phyloP scores from a whole-genome alignment of 2,113 vertebrate species.

The Pipra filicauda region DNA sequence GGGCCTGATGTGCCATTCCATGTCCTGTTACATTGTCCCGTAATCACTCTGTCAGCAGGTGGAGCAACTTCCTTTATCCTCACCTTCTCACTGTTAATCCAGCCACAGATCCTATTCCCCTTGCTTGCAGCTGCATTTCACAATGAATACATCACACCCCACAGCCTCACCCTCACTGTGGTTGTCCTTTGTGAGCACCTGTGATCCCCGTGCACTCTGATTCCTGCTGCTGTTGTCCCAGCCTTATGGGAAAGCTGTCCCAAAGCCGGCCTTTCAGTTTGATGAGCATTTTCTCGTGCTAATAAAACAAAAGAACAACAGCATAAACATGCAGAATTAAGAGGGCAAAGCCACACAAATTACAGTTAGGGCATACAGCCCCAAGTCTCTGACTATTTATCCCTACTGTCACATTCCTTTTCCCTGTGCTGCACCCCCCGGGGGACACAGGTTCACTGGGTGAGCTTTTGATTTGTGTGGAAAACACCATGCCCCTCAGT shows the following conservation, averaged over 20 bases:
- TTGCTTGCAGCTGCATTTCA: not conserved
- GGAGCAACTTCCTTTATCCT: not conserved
- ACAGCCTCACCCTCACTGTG: not conserved
- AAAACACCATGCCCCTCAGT: not conserved
- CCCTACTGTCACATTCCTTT: not conserved
- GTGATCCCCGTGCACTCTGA: fast-evolving
- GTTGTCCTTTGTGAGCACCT: not conserved
- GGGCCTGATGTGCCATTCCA: not conserved
- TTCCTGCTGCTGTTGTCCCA: not conserved
- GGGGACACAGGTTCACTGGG: not conserved
- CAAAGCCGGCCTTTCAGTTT: not conserved
- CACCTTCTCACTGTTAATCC: not conserved
- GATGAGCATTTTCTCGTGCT: not conserved
- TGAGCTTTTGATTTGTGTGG: not conserved
- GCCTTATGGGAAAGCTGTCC: not conserved
- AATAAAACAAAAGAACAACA: not conserved
- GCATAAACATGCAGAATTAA: not conserved
- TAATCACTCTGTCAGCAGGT: not conserved
- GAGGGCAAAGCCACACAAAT: not conserved
- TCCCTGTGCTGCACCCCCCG: not conserved
- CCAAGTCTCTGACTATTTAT: not conserved
- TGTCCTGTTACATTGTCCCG: fast-evolving
- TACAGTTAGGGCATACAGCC: not conserved
- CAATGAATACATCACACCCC: not conserved
- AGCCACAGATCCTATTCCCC: not conserved